phyloP scores from a whole-genome alignment of 30 jellyfish, hydroid and myxozoan genomes.

The Aurelia aurita region DNA sequence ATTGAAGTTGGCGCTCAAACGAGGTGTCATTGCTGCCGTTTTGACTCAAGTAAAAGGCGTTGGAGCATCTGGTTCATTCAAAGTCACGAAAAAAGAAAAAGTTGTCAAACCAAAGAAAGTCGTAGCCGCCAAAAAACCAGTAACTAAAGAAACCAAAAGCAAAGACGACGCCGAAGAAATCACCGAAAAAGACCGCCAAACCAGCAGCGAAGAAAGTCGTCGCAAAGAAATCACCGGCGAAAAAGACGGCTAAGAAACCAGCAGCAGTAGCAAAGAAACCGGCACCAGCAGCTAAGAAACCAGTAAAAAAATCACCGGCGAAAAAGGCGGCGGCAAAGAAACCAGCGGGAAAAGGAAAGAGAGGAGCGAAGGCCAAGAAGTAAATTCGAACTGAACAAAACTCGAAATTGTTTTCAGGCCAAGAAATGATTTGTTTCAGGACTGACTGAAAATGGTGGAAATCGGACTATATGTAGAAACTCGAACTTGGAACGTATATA shows the following conservation, averaged over 20 bases:
- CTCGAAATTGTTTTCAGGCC: too few species aligned
- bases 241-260: conserved; percentile 53
- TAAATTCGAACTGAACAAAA: not conserved
- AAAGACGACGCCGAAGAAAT: conserved; percentile 13
- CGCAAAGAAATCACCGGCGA: conserved; percentile 72
- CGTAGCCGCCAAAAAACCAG: conserved; percentile 16
- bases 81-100: conserved; percentile 49
- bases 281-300: conserved; percentile 53
- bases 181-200: conserved; percentile 38
- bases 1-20: conserved; percentile 76
- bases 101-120: conserved; percentile 61
- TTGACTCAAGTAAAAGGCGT: conserved; percentile 70
- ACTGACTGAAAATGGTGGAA: too few species aligned
- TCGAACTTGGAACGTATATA: not conserved
- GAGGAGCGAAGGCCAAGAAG: conserved; percentile 57
- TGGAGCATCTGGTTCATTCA: conserved; percentile 92
- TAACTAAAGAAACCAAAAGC: conserved; percentile 45
- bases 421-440: too few species aligned
- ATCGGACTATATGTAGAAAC: conserved; percentile 31
- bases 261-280: conserved; percentile 52
- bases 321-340: conserved; percentile 66
- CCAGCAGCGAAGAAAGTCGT: conserved; percentile 74
- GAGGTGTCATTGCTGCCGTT: conserved; percentile 38
- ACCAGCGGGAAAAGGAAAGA: conserved; percentile 40
- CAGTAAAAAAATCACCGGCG: conserved; percentile 68